Percentiles rank a stretch among this genome's conserved stretches.
phyloP scores from a whole-genome alignment of 2,113 vertebrate species.

The Microtus pennsylvanicus region DNA sequence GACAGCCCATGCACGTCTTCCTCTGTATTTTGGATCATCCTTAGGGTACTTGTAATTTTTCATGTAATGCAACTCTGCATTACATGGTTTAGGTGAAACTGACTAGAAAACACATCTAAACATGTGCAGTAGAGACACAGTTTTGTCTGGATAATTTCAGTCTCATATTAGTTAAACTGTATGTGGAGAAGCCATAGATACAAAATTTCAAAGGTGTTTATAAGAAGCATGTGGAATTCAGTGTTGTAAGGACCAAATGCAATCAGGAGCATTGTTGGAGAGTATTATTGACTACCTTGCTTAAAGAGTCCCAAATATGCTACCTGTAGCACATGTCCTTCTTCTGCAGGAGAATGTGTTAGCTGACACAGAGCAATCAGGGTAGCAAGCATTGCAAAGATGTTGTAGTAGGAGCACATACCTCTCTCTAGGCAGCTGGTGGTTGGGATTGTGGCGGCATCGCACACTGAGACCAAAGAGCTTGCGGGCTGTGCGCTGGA shows the following conservation, averaged over 20 bases:
- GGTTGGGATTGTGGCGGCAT: conserved; percentile 98
- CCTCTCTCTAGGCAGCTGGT: conserved; percentile 99
- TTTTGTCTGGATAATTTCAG: neutral
- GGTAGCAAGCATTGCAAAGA: rapidly evolving
- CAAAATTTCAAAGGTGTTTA: neutral
- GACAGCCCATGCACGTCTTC: neutral
- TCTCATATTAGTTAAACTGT: neutral
- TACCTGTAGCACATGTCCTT: neutral
- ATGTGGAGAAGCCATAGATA: neutral
- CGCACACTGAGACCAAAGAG: conserved; percentile 98
- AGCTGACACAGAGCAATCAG: rapidly evolving
- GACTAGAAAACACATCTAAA: neutral
- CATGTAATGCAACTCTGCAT: neutral
- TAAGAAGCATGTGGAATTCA: neutral
- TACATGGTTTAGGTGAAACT: neutral
- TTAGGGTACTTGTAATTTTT: neutral
- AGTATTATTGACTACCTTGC: too few species aligned
- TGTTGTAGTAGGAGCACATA: conserved; percentile 68
- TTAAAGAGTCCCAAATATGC: neutral
- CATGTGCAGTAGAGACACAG: neutral
- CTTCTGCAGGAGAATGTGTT: rapidly evolving
- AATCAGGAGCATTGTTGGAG: rapidly evolving
- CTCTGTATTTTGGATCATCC: neutral
- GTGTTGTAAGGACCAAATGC: neutral
- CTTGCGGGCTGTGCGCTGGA: conserved; percentile 97